These are phyloP conservation scores for Phymastichus coffea DNA, from an alignment of 1,140 invertebrate species.

Conservation along the genomic window DNA sequence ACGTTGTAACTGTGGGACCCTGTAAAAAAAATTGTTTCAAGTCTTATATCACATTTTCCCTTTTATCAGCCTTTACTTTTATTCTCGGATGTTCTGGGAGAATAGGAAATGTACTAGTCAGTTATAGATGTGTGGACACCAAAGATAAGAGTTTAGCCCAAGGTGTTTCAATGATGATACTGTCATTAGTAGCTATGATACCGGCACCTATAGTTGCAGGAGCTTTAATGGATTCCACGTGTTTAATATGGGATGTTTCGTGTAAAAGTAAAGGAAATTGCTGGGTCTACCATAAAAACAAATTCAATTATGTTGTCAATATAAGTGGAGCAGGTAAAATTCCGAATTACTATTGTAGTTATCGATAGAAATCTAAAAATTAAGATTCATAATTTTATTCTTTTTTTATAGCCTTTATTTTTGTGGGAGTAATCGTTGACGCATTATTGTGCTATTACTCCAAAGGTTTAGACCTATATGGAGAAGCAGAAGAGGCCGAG, in stretches of 20 bases:
- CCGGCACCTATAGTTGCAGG: conserved; percentile 69
- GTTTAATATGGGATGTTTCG: conserved; percentile 65
- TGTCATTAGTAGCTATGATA: conserved; percentile 66
- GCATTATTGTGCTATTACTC: conserved; percentile 60
- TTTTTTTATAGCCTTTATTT: conserved; percentile 54
- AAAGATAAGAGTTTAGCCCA: conserved; percentile 68
- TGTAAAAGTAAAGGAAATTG: conserved; percentile 65
- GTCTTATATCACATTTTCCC: conserved; percentile 52
- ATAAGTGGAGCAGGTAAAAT: conserved; percentile 58
- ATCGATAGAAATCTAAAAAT: too few relatives aligned
- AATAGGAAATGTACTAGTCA: conserved; percentile 65
- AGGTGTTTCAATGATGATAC: conserved; percentile 62
- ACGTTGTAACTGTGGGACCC: conserved; percentile 56
- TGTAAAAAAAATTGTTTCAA: conserved; percentile 58
- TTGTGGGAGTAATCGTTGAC: conserved; percentile 61
- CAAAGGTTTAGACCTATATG: conserved; percentile 61
- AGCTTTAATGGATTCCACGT: conserved; percentile 64
- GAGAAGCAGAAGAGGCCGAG: conserved; percentile 50
- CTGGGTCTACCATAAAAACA: conserved; percentile 63
- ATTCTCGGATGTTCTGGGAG: conserved; percentile 61
- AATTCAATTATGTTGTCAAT: conserved; percentile 63
- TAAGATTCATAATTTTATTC: not conserved
- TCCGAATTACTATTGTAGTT: too few relatives aligned
- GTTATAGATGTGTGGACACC: conserved; percentile 61
- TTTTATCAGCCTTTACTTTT: conserved; percentile 57